Base-by-base conservation (phyloP, 2,113 vertebrate species). In the Elephantulus edwardii region DNA sequence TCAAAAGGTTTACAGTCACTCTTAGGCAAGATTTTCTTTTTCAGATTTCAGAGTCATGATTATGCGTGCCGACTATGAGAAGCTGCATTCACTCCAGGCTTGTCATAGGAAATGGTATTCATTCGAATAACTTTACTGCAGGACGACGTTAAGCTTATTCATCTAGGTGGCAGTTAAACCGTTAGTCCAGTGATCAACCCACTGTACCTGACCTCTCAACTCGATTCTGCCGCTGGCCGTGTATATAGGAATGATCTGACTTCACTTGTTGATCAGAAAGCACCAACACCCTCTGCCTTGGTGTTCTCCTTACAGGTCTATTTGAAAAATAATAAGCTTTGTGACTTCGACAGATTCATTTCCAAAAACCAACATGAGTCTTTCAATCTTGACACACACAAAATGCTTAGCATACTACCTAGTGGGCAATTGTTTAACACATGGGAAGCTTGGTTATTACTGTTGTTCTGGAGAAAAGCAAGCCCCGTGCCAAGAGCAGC, bases 391-490 rank as follows among this genome's bases (percentile, higher is more conserved):
- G 8, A 35, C 14, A 40, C 28, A 40, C 3, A 1, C 28, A 7
- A 20, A 33, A 12, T 56, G 33, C 48, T 68, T 17, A 38, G 60
- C 38, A 30, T 5, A 10, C 9, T 0, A 4, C 68, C 50, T 30
- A 6, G 8, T 35, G n/a, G 0, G 1, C 4, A 58, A 28, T 6
- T 30, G 2, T 8, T 10, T 19, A 22, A 50, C 50, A n/a, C 30
- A 50, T 0, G 0, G 4, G 28, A 44, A 71, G 50, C 42, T 60
- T 26, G 48, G 20, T 35, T 33, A 3, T 22, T 2, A 28, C n/a
- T 48, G 71, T 8, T 60, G 20, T 19, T 40, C 20, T 8, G n/a
- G 42, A 79, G n/a, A 50, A 20, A 2, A 28, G 83, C 8, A 16
- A 0, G 10, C 42, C 30, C 42, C 22, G 68, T 22, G 50, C 71